Evolutionary conservation across 2,113 vertebrate species (phyloP).

Genomic region (Trachemys scripta): DNA sequence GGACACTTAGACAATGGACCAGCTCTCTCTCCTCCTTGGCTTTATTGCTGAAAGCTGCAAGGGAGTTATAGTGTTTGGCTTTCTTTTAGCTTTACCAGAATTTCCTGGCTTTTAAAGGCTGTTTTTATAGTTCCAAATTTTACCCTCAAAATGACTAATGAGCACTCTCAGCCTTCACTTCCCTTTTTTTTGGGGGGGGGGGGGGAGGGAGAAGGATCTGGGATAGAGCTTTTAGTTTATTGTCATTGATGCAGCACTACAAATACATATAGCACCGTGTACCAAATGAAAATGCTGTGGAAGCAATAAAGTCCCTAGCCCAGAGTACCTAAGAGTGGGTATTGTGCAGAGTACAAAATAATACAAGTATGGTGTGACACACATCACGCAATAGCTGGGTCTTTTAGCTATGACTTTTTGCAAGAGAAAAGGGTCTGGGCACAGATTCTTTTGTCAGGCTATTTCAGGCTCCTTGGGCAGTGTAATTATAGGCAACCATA

Average conservation of each 20-base stretch:
- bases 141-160: too few species aligned
- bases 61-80: too few species aligned
- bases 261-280: not conserved
- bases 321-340: not conserved
- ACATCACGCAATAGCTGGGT: accelerated
- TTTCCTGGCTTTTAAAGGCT: accelerated
- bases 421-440: not conserved
- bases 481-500: not conserved
- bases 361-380: not conserved
- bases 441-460: not conserved
- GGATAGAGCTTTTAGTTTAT: not conserved
- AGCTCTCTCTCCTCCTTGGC: too few species aligned
- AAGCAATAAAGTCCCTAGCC: not conserved
- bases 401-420: not conserved
- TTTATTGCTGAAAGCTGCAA: too few species aligned
- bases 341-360: accelerated
- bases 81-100: not conserved
- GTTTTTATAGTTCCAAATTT: too few species aligned
- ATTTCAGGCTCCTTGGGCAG: not conserved
- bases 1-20: too few species aligned
- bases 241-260: not conserved
- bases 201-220: too few species aligned
- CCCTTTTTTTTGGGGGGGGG: too few species aligned
- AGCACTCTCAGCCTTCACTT: too few species aligned
- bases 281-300: too few species aligned